phyloP scores from a whole-genome alignment of 92 coral and sea anemone species.

The Parazoanthus swiftii region DNA sequence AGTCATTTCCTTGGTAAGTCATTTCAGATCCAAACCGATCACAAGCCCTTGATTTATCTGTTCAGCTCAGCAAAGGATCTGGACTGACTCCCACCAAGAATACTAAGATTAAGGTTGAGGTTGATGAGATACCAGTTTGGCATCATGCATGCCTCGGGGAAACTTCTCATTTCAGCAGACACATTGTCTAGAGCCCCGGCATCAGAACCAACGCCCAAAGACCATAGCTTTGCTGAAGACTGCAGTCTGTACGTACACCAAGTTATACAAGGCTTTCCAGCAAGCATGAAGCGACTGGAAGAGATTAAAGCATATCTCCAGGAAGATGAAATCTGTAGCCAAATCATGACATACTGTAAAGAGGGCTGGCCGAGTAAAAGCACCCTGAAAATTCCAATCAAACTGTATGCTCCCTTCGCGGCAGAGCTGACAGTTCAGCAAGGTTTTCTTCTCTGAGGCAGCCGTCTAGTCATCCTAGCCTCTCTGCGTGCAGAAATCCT shows the following conservation, averaged over 20 bases:
- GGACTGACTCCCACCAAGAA: no score
- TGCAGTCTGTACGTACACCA: constrained; percentile 25
- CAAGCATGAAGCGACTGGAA: constrained; percentile 36
- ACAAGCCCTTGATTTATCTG: no score
- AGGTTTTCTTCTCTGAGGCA: constrained; percentile 12
- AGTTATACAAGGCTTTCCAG: constrained; percentile 44
- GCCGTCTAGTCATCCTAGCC: constrained; percentile 4
- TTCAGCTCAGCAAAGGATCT: no score
- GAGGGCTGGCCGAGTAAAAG: constrained; percentile 45
- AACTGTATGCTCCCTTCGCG: constrained; percentile 23
- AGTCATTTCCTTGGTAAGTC: no score
- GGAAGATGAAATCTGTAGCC: constrained; percentile 46
- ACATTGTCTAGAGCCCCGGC: no score
- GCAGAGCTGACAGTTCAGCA: constrained; percentile 45
- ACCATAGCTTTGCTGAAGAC: constrained; percentile 14
- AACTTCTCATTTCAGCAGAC: no score
- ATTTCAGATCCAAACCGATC: no score
- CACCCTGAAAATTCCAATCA: constrained; percentile 28
- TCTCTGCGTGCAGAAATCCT: no score
- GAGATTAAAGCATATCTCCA: constrained; percentile 43
- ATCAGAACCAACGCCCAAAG: no score
- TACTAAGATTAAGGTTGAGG: no score
- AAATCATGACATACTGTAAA: constrained; percentile 14
- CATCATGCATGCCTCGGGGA: no score
- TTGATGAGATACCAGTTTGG: no score